Evolutionary conservation across 2,797 vertebrate species (phyloP), one percentile per base, ranked within the genome.

Genomic region (Brachyalestes nurse): DNA sequence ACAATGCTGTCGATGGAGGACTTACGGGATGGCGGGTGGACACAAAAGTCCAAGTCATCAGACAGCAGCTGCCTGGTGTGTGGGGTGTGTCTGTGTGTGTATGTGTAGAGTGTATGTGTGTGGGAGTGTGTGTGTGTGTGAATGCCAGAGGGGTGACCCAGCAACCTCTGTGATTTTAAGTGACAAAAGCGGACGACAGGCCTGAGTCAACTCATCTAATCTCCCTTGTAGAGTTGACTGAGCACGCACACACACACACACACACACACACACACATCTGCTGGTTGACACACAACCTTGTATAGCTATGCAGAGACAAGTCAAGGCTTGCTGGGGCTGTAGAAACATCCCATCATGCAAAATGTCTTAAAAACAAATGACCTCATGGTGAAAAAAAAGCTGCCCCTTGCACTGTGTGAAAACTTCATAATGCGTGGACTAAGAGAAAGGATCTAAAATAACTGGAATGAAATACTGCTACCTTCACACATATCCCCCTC

Each of bases 41-140:
- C 86, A 94, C 93, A 94, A 94, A 91, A 87, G 83, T 85, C 60
- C 0, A 40, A 84, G 90, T 90, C 88, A 90, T 89, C 91, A 92
- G 87, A 83, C 85, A 64, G 91, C 91, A 93, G 92, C 91, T 93
- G 92, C 90, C 77, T 83, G 72, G 58, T 79, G 28, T 76, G 65
- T 58, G 53, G 57, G n/a, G 60, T 57, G 49, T 34, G 34, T 34
- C 34, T 34, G 4, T 34, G 34, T 34, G 34, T 34, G 34, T 34
- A 34, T 34, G 34, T 34, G 34, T 34, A 34, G 34, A 34, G 34
- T 4, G 34, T 34, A 4, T 34, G 34, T 34, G 34, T 23, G 79
- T 67, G 71, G 55, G 77, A 64, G 77, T 62, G 77, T 57, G 61
- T 65, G 53, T 77, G 19, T 75, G 72, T 55, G 62, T n/a, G 65